Evolutionary conservation across 1,140 invertebrate species (phyloP).

Genomic region (Gyrodactylus salaris): DNA sequence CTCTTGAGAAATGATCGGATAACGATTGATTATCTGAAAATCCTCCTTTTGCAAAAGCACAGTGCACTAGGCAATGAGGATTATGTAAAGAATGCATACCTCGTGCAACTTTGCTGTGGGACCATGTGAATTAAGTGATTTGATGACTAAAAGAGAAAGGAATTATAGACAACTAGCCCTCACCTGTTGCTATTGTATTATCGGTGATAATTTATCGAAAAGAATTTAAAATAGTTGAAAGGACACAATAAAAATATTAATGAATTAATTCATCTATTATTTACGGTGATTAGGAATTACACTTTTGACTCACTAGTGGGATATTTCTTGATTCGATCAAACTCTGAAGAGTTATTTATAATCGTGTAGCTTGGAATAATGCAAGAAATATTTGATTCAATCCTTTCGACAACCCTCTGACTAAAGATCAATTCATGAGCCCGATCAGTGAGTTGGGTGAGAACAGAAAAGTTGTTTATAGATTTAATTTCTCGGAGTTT

Average conservation of each 20-base stretch:
- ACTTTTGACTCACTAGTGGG: too few relatives aligned
- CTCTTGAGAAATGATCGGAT: not conserved
- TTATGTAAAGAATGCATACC: not conserved
- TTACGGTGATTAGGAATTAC: too few relatives aligned
- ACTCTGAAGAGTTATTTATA: not conserved
- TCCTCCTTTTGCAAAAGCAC: not conserved
- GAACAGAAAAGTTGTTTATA: not conserved
- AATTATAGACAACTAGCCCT: too few relatives aligned
- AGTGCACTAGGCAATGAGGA: not conserved
- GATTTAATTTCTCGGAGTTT: not conserved
- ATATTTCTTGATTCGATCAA: not conserved
- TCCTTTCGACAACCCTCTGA: not conserved
- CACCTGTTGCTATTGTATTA: too few relatives aligned
- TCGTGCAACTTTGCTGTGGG: not conserved
- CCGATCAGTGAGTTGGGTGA: not conserved
- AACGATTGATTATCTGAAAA: not conserved
- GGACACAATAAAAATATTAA: too few relatives aligned
- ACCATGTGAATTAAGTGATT: not conserved
- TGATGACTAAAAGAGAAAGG: not conserved
- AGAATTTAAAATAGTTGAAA: too few relatives aligned
- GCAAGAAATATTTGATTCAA: too few relatives aligned
- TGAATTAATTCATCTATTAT: too few relatives aligned
- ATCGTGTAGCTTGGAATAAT: not conserved
- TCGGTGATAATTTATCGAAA: too few relatives aligned
- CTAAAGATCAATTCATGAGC: not conserved